A percentile compares a stretch with the other conserved stretches of the same genome.
Conservation (phyloP, 1,140 invertebrate species). For the Rhopalosiphum maidis region DNA sequence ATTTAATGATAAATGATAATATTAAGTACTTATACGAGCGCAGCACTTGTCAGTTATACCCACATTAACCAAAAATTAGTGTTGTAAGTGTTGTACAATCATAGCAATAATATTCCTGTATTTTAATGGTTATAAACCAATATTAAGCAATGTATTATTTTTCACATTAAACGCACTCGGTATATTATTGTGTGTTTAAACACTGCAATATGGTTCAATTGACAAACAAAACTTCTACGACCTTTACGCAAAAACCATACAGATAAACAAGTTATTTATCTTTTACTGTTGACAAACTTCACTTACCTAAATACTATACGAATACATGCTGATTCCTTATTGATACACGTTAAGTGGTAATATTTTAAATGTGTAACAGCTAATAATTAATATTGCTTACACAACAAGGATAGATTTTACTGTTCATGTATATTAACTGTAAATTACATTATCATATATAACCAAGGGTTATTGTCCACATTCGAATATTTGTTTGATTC, state of each 20-base stretch:
- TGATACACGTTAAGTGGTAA: background rate
- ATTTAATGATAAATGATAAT: background rate
- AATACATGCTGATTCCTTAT: background rate
- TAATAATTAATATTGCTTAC: background rate
- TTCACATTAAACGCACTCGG: conserved; percentile 21
- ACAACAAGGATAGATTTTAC: background rate
- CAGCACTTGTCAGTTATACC: background rate
- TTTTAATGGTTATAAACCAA: background rate
- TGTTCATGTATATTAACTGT: background rate
- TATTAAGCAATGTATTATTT: background rate
- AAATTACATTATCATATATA: background rate
- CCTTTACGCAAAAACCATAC: background rate
- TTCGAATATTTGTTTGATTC: background rate
- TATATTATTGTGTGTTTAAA: background rate
- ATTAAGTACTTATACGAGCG: background rate
- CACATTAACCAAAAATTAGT: conserved; percentile 10
- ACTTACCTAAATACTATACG: too few species aligned
- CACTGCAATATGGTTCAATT: background rate
- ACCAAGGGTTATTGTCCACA: background rate
- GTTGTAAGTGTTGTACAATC: background rate
- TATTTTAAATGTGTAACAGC: background rate
- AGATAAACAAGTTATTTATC: background rate
- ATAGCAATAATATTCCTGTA: background rate
- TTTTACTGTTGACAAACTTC: background rate
- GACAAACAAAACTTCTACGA: background rate